A percentile compares a stretch with the other conserved stretches of the same genome.
Evolutionary conservation across 1,140 invertebrate species (phyloP).

Genomic region (Triops longicaudatus): DNA sequence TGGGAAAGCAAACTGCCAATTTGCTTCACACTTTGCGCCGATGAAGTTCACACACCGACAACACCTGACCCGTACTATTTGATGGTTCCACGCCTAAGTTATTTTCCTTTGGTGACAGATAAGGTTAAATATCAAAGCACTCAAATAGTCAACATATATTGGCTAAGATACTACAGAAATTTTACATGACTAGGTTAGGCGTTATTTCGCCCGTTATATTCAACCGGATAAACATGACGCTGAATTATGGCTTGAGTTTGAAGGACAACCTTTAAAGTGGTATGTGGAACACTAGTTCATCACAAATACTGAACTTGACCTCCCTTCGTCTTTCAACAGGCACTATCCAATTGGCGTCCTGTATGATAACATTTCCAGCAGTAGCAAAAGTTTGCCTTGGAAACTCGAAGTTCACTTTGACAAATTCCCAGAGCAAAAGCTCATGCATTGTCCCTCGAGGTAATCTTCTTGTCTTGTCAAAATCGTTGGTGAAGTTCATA

Average conservation of each 20-base stretch:
- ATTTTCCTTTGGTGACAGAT: conserved; percentile 91
- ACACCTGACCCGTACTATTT: conserved; percentile 86
- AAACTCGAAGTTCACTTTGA: conserved; percentile 90
- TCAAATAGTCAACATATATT: too few relatives aligned
- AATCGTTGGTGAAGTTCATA: conserved; percentile 28
- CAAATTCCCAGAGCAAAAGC: conserved; percentile 70
- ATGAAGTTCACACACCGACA: conserved; percentile 79
- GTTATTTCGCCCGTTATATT: conserved; percentile 78
- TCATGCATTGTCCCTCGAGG: conserved; percentile 70
- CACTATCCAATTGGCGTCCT: conserved; percentile 94
- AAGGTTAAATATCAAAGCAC: conserved; percentile 56
- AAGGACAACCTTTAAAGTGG: conserved; percentile 87
- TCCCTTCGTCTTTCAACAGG: conserved; percentile 40
- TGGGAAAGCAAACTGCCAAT: conserved; percentile 92
- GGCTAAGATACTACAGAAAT: too few relatives aligned
- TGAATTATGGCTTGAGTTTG: conserved; percentile 93
- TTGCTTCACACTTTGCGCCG: conserved; percentile 74
- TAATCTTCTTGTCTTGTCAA: conserved; percentile 38
- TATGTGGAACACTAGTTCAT: conserved; percentile 34
- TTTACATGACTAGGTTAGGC: too few relatives aligned
- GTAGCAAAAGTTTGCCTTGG: conserved; percentile 77
- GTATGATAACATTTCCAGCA: conserved; percentile 66
- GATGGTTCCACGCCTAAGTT: conserved; percentile 88
- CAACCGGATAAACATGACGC: conserved; percentile 68
- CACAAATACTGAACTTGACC: conserved; percentile 16